Evolutionary conservation across 2,113 vertebrate genomes (phyloP).

Genomic region (Propithecus coquereli): DNA sequence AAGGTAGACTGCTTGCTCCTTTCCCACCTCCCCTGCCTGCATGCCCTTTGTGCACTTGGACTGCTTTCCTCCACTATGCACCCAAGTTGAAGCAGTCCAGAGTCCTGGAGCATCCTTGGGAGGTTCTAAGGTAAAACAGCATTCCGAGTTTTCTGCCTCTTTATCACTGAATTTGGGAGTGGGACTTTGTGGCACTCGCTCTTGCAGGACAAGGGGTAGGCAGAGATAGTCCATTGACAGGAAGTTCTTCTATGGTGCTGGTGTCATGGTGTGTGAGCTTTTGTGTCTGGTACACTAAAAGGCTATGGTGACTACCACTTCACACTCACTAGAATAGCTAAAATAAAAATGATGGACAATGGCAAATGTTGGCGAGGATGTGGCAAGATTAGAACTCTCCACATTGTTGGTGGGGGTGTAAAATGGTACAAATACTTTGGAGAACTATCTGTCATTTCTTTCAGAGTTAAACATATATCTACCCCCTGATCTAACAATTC

Average conservation of each 20-base stretch:
- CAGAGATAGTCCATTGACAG: neutral
- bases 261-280: neutral
- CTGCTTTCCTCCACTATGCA: neutral
- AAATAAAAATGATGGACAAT: neutral
- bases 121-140: neutral
- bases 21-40: fast-evolving
- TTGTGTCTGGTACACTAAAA: neutral
- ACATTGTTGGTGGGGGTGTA: neutral
- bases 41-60: fast-evolving
- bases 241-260: neutral
- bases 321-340: neutral
- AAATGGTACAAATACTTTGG: neutral
- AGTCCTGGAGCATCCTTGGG: neutral
- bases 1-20: neutral
- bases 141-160: neutral
- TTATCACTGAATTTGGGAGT: neutral
- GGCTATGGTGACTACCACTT: neutral
- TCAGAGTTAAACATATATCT: neutral
- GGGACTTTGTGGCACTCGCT: neutral
- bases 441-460: neutral
- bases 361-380: neutral
- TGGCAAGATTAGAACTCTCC: neutral
- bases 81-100: neutral
- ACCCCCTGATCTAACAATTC: neutral
- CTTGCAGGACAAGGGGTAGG: neutral